Conservation (phyloP, 2,888 invertebrate species). For the Scaptomyza parva region DNA sequence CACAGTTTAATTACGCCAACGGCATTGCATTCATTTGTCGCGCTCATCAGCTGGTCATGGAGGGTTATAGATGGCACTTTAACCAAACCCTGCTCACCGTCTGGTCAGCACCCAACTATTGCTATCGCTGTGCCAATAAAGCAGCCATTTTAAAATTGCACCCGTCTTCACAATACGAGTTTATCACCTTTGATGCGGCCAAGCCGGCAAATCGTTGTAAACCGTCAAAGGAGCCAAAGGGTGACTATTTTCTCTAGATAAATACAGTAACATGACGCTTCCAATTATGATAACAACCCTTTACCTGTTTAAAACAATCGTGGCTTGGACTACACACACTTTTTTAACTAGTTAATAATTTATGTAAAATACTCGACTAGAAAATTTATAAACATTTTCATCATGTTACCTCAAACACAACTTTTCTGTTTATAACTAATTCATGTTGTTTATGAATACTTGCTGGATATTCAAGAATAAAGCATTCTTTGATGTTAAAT, state of each 20-base stretch:
- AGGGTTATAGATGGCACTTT: neutral
- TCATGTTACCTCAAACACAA: neutral
- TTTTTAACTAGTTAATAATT: neutral
- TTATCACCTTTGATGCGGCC: constrained; percentile 97
- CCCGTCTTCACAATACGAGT: constrained; percentile 87
- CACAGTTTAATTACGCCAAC: neutral
- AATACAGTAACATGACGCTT: neutral
- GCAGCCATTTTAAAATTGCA: neutral
- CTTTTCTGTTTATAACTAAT: neutral
- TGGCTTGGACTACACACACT: neutral
- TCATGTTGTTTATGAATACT: neutral
- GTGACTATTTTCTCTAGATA: constrained; percentile 90
- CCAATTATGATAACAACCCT: too few species aligned
- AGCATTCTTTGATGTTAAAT: neutral
- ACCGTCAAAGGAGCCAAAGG: constrained; percentile 99
- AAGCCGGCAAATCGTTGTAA: constrained; percentile 90
- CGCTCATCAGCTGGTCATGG: neutral
- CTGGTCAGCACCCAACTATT: neutral
- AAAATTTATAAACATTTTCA: neutral
- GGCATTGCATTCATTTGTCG: neutral
- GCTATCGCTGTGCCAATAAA: neutral
- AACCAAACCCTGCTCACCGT: neutral
- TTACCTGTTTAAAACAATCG: neutral
- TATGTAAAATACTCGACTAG: neutral
- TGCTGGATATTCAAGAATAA: neutral